Base-by-base conservation (phyloP, 2,888 invertebrate genomes). In the Rosalia funebris region DNA sequence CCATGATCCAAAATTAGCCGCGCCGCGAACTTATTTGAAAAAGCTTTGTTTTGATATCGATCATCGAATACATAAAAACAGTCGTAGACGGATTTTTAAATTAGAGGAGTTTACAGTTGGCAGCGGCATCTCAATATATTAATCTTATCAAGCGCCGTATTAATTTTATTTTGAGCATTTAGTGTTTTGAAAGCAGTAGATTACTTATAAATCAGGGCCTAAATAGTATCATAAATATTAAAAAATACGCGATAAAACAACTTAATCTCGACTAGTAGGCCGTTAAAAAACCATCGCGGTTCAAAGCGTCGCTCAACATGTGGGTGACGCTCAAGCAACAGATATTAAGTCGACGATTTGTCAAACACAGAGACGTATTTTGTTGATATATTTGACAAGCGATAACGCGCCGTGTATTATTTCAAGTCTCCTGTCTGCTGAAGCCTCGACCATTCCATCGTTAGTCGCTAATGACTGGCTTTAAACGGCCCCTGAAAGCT, bases 301-400 rank as follows among this genome's bases (percentile, higher is more conserved):
- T n/a, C n/a, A n/a, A n/a, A n/a, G 20, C 25, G 34, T 47, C 32
- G 25, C 20, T 17, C 37, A 48, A 48, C 52, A 39, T 54, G 36
- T 60, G 47, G 53, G 53, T 39, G 44, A 57, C 45, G 56, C 16
- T 41, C 48, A 54, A 55, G 55, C 53, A 45, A 60, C 60, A 60
- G 60, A 54, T 62, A 63, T 60, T 61, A 63, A 57, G 55, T 46
- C 64, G 69, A 66, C 66, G 65, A 76, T 75, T 75, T 75, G 75
- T 75, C 75, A 73, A 73, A 69, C 65, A 65, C 63, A 60, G 60
- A 65, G 66, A 66, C 69, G 60, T 62, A 66, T 71, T 73, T 71
- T 66, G 76, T 71, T 75, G 73, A 76, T 73, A 71, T 73, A 74
- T 75, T 74, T 76, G 76, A 75, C 76, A 76, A 69, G 75, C 71